Conservation (phyloP, 2,113 vertebrate species). For the Sinocyclocheilus anshuiensis region DNA sequence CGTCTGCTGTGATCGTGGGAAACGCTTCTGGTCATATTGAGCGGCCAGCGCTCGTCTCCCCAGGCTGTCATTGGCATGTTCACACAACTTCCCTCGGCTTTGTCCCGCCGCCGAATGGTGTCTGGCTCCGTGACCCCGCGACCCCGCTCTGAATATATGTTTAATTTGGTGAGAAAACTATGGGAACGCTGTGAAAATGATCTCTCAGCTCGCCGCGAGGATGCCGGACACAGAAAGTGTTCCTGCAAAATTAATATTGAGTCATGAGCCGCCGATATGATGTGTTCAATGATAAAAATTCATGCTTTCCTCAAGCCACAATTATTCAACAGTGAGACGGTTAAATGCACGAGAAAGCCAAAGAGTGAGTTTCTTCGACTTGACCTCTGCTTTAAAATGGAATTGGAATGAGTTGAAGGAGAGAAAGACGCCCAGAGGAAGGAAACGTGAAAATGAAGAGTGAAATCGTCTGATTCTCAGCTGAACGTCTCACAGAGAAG, state of each 20-base stretch:
- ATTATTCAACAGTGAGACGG: background rate
- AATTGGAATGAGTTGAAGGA: background rate
- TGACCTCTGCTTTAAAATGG: background rate
- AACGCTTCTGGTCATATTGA: background rate
- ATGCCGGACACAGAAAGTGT: background rate
- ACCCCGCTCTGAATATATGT: slow-evolving; percentile 51
- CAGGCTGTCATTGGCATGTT: slow-evolving; percentile 48
- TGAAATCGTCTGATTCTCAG: background rate
- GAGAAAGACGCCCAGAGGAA: background rate
- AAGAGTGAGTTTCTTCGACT: background rate
- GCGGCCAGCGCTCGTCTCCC: slow-evolving; percentile 40
- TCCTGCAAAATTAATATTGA: background rate
- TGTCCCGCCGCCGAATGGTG: slow-evolving; percentile 43
- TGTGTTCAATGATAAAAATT: background rate
- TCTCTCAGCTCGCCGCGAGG: background rate
- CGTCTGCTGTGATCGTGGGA: slow-evolving; percentile 35
- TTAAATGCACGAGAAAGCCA: background rate
- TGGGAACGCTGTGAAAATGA: background rate
- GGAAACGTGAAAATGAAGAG: background rate
- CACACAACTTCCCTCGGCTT: slow-evolving; percentile 35
- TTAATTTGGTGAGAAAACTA: slow-evolving; percentile 43
- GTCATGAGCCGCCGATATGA: background rate
- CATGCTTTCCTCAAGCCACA: background rate
- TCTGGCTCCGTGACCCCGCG: slow-evolving; percentile 50
- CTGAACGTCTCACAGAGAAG: background rate